Evolutionary conservation across 2,797 vertebrate species (phyloP).

Genomic region (Leuciscus waleckii): DNA sequence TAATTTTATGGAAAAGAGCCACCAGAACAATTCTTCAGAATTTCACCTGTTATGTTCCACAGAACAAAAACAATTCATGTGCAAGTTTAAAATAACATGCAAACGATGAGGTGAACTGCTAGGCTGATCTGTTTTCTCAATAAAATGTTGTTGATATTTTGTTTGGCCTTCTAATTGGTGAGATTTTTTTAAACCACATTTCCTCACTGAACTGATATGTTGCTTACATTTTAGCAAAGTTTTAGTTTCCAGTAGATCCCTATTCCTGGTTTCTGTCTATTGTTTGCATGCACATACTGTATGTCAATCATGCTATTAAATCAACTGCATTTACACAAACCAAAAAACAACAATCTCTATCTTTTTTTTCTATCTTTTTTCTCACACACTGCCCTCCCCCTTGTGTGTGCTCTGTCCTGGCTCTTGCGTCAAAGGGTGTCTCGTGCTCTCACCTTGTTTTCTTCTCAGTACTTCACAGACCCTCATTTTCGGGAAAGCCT

Average conservation of each 20-base stretch:
- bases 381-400: background rate
- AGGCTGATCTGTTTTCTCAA: background rate
- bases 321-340: conserved; percentile 36
- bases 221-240: conserved; percentile 13
- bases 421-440: conserved; percentile 76
- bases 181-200: background rate
- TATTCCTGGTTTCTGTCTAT: conserved; percentile 45
- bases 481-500: conserved; percentile 83
- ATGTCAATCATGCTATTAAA: conserved; percentile 65
- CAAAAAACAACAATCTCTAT: background rate
- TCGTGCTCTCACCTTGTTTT: conserved; percentile 66
- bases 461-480: conserved; percentile 75
- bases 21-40: background rate
- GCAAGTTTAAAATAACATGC: conserved; percentile 13
- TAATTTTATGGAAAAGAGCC: background rate
- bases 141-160: background rate
- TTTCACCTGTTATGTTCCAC: background rate
- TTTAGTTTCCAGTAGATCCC: conserved; percentile 52
- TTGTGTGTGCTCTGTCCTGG: conserved; percentile 49
- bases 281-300: conserved; percentile 60
- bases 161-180: conserved; percentile 9
- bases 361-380: background rate
- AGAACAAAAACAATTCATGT: background rate
- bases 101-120: background rate
- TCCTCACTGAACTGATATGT: conserved; percentile 21